Evolutionary conservation across 2,113 vertebrate species (phyloP).

Genomic region (Sinocyclocheilus maitianheensis): DNA sequence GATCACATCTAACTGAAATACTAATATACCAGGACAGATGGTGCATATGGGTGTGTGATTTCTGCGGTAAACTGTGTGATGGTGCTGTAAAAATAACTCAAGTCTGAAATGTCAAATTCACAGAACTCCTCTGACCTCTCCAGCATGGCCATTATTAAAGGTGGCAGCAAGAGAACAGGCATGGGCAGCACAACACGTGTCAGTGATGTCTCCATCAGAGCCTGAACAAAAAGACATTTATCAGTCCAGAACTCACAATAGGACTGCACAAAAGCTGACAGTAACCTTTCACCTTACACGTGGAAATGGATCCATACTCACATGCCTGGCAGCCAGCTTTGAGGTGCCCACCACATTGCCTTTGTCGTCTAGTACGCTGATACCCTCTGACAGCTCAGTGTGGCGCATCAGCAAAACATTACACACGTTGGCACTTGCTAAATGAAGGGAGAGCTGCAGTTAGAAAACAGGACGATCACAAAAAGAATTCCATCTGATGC

Average conservation of each 20-base stretch:
- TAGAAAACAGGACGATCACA: not conserved
- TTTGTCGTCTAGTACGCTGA: slow-evolving; percentile 81
- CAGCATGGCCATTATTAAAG: slow-evolving; percentile 87
- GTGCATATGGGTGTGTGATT: not conserved
- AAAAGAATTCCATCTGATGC: not conserved
- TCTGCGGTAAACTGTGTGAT: not conserved
- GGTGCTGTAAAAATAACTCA: not conserved
- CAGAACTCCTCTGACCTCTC: slow-evolving; percentile 85
- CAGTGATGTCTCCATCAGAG: slow-evolving; percentile 89
- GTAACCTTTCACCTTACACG: not conserved
- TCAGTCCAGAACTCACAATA: not conserved
- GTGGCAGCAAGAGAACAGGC: slow-evolving; percentile 92
- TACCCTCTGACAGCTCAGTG: slow-evolving; percentile 87
- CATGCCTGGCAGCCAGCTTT: slow-evolving; percentile 85
- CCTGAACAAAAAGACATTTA: slow-evolving; percentile 71
- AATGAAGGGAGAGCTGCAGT: not conserved
- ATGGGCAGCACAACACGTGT: slow-evolving; percentile 89
- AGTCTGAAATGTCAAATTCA: not conserved
- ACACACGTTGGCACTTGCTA: slow-evolving; percentile 92
- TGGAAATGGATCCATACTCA: slow-evolving; percentile 66
- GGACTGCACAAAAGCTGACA: not conserved
- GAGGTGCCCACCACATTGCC: slow-evolving; percentile 87
- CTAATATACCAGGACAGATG: not conserved
- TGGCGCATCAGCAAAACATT: slow-evolving; percentile 94
- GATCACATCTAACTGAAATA: slow-evolving; percentile 8